A percentile compares a stretch with the other conserved stretches of the same genome.
phyloP scores from a whole-genome alignment of 2,113 vertebrate species.

The Seriola rivoliana region DNA sequence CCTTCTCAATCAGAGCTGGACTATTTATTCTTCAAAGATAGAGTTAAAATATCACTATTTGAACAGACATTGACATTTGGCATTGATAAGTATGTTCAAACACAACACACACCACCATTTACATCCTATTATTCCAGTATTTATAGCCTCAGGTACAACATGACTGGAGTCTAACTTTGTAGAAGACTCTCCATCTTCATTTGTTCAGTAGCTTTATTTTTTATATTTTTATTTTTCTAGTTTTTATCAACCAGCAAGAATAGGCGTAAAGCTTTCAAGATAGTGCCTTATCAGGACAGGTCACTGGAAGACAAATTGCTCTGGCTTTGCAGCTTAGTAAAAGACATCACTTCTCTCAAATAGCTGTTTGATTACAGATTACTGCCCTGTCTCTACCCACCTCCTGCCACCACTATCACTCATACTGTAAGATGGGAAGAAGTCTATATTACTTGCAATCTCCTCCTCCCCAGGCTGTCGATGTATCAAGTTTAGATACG shows the following conservation, averaged over 20 bases:
- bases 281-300: background rate
- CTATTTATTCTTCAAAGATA: background rate
- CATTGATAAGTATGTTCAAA: background rate
- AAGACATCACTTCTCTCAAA: slow-evolving; percentile 9
- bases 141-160: background rate
- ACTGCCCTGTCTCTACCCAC: background rate
- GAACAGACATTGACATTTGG: background rate
- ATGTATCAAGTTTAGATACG: background rate
- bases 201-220: background rate
- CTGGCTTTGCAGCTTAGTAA: background rate
- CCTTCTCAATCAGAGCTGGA: background rate
- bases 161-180: background rate
- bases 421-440: background rate
- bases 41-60: background rate
- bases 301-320: background rate
- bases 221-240: background rate
- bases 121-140: background rate
- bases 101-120: background rate
- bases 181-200: background rate
- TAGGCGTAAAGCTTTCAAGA: background rate
- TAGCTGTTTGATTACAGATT: background rate
- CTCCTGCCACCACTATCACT: background rate
- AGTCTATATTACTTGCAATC: background rate
- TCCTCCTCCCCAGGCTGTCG: too few species aligned
- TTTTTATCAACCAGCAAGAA: background rate